Evolutionary conservation across 2,797 vertebrate genomes (phyloP).

Genomic region (Hirundo rustica): DNA sequence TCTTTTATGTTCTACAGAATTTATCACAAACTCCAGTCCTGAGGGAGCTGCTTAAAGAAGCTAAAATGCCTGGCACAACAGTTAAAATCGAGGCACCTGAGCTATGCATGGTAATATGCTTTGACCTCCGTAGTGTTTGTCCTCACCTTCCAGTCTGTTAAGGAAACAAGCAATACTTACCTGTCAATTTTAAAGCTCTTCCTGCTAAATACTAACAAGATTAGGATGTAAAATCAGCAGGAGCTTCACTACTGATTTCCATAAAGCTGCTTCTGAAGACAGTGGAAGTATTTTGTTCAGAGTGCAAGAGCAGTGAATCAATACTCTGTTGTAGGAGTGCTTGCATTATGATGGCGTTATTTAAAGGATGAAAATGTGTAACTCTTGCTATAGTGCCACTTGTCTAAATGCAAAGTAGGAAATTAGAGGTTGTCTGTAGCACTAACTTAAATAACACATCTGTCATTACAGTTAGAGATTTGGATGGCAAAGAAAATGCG

Average conservation of each 20-base stretch:
- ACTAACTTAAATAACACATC: neutral
- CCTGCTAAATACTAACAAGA: neutral
- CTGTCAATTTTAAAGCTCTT: neutral
- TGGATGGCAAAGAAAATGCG: neutral
- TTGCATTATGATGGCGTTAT: neutral
- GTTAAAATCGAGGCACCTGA: slow-evolving; percentile 79
- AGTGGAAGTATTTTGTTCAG: neutral
- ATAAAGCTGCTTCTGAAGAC: neutral
- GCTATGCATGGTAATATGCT: slow-evolving; percentile 69
- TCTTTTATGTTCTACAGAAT: slow-evolving; percentile 76
- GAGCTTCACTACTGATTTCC: neutral
- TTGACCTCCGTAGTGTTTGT: neutral
- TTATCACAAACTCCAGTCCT: slow-evolving; percentile 92
- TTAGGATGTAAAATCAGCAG: neutral
- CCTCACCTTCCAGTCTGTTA: neutral
- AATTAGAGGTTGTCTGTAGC: neutral
- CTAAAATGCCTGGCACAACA: slow-evolving; percentile 79
- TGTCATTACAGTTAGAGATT: neutral
- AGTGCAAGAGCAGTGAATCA: neutral
- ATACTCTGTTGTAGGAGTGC: neutral
- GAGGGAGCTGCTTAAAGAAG: slow-evolving; percentile 83
- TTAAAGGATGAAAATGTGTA: neutral
- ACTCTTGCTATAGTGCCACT: neutral
- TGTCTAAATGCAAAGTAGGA: neutral
- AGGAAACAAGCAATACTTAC: neutral